Base-by-base conservation (phyloP, 2,113 vertebrate genomes). In the Megaceryle torquata region DNA sequence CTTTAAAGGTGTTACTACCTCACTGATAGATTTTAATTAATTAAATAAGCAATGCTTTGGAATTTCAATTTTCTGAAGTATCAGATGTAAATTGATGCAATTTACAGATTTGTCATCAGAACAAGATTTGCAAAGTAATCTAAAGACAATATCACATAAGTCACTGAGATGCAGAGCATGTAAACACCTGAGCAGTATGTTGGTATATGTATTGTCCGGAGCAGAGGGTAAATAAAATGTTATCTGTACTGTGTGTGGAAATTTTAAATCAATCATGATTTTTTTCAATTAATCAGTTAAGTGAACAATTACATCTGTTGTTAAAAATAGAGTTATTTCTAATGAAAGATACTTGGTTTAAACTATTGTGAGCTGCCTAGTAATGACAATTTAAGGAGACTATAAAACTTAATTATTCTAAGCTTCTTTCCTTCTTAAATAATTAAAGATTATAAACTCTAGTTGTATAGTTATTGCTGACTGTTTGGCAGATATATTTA, bases 391-490 rank as follows among this genome's bases (percentile, higher is more conserved):
- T 89, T 86, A 76, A 90, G 61, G 25, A 90, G 43, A 20, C 51
- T 87, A 79, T 90, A 89, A 93, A 95, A 91, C 59, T 90, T 86
- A 89, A 95, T 95, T 93, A 92, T 95, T 95, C 77, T 72, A 85
- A 90, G 68, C 37, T 96, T 91, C 46, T 92, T 94, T 97, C 35
- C 63, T 82, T 88, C 82, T 93, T 96, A 87, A 95, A 91, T 96
- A 96, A 95, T 95, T 96, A 78, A 96, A 95, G 83, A 89, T 89
- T 92, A 67, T 85, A 86, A 97, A 89, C 65, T 90, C 75, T 70
- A 80, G 48, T 86, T 78, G 41, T 57, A 41, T 74, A 92, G 76
- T 85, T 96, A 82, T 84, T 96, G 39, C 67, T 75, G 68, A 80
- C 89, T 94, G 75, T 92, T 93, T 95, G 94, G 74, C 87, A 95